Evolutionary conservation across 1,140 invertebrate species (phyloP).

Genomic region (Drosophila azteca): DNA sequence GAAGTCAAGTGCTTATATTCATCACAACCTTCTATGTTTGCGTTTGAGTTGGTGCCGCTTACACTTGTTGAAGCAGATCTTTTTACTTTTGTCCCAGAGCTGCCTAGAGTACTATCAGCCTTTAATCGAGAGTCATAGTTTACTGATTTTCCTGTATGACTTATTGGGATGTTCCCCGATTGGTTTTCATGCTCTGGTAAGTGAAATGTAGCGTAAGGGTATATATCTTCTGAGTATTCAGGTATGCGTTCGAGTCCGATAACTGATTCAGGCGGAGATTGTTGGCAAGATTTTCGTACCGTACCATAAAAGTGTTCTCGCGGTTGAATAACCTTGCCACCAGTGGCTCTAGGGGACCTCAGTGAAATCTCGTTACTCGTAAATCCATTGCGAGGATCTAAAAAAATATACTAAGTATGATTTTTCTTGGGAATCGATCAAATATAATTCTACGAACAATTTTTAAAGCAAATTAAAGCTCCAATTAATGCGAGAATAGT

Average conservation of each 20-base stretch:
- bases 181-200: conserved; percentile 86
- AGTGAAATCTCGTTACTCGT: conserved; percentile 50
- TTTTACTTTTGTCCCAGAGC: conserved; percentile 51
- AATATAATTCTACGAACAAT: conserved; percentile 82
- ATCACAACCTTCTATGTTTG: conserved; percentile 30
- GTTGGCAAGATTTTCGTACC: conserved; percentile 85
- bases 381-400: conserved; percentile 54
- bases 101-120: conserved; percentile 56
- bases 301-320: conserved; percentile 86
- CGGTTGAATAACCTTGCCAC: conserved; percentile 81
- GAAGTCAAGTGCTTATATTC: conserved; percentile 56
- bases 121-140: conserved; percentile 54
- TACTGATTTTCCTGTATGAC: conserved; percentile 52
- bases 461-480: conserved; percentile 85
- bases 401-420: neutral
- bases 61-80: conserved; percentile 75
- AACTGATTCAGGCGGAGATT: conserved; percentile 84
- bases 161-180: conserved; percentile 64
- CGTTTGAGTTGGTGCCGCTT: conserved; percentile 32
- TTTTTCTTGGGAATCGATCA: neutral
- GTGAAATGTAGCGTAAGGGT: conserved; percentile 87
- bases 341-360: conserved; percentile 31
- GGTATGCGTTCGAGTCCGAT: conserved; percentile 85
- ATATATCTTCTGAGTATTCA: conserved; percentile 87
- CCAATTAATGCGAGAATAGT: conserved; percentile 84